These are phyloP conservation scores for Prosopocoilus inquinatus DNA, from an alignment of 2,888 invertebrate genomes.

Conservation along the genomic window DNA sequence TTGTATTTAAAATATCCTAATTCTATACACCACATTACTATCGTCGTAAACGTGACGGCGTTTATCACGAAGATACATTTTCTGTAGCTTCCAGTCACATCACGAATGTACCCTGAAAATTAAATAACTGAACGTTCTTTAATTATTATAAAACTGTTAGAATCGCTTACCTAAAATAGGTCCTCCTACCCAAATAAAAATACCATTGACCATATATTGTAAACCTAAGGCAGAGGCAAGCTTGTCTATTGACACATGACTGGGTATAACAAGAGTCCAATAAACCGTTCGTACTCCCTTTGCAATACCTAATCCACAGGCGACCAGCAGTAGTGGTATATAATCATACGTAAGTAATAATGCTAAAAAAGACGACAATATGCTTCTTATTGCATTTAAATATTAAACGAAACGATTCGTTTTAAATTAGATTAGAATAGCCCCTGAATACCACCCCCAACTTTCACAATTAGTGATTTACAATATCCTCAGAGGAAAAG, in stretches of 20 bases:
- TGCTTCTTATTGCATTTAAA: not conserved
- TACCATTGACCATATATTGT: slow-evolving; percentile 68
- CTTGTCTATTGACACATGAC: slow-evolving; percentile 65
- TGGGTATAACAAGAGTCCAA: slow-evolving; percentile 67
- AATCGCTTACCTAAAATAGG: slow-evolving; percentile 59
- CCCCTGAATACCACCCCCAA: too few species aligned
- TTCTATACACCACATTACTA: slow-evolving; percentile 60
- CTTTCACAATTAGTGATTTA: too few species aligned
- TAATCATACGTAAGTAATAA: slow-evolving; percentile 46
- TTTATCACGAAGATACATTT: slow-evolving; percentile 63
- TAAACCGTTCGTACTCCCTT: slow-evolving; percentile 71
- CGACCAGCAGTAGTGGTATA: slow-evolving; percentile 51
- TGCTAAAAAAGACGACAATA: slow-evolving; percentile 35
- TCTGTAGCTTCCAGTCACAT: slow-evolving; percentile 59
- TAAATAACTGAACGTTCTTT: slow-evolving; percentile 12
- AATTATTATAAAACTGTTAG: slow-evolving; percentile 4
- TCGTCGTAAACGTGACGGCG: slow-evolving; percentile 57
- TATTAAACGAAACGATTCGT: not conserved
- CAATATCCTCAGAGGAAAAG: too few species aligned
- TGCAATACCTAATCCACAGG: slow-evolving; percentile 61
- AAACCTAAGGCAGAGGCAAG: slow-evolving; percentile 68
- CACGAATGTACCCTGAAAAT: slow-evolving; percentile 61
- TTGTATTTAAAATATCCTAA: slow-evolving; percentile 22
- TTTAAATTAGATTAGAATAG: not conserved
- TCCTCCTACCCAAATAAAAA: slow-evolving; percentile 60